These are phyloP conservation scores for Poecilia picta DNA, from an alignment of 2,797 vertebrate species.

Conservation along the genomic window DNA sequence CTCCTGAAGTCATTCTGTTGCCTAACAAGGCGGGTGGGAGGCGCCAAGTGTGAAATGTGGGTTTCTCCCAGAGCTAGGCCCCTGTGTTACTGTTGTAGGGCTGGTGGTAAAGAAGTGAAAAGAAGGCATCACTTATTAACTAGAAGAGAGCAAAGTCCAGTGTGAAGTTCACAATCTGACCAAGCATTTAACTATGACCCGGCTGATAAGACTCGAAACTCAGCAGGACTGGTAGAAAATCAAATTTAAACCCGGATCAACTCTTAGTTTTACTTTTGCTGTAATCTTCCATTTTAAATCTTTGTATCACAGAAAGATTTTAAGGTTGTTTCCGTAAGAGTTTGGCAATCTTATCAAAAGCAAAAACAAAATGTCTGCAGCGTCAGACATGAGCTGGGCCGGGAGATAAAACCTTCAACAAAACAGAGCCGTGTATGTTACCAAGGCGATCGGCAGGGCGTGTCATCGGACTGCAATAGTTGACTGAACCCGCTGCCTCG, in stretches of 20 bases:
- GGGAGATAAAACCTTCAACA: slow-evolving; percentile 51
- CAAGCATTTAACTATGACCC: background rate
- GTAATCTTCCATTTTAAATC: background rate
- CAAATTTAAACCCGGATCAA: background rate
- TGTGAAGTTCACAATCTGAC: slow-evolving; percentile 10
- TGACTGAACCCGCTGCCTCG: slow-evolving; percentile 63
- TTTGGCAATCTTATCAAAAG: slow-evolving; percentile 27
- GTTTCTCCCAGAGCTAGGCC: slow-evolving; percentile 19
- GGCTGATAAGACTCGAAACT: slow-evolving; percentile 3
- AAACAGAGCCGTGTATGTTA: slow-evolving; percentile 46
- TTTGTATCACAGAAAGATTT: background rate
- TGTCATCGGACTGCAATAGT: slow-evolving; percentile 68
- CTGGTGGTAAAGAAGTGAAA: slow-evolving; percentile 21
- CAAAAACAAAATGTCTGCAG: slow-evolving; percentile 20
- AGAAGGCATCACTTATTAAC: slow-evolving; percentile 71
- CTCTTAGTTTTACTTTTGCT: background rate
- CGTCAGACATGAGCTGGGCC: slow-evolving; percentile 57
- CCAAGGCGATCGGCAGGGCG: slow-evolving; percentile 62
- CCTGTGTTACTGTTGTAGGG: slow-evolving; percentile 11
- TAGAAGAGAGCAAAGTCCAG: slow-evolving; percentile 66
- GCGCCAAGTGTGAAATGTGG: slow-evolving; percentile 18
- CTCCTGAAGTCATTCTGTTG: slow-evolving; percentile 34
- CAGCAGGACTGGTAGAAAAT: background rate
- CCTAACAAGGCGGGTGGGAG: slow-evolving; percentile 46
- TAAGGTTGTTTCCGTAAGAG: background rate